Evolutionary conservation across 1,140 invertebrate genomes (phyloP), one percentile per base, ranked within the genome.

Genomic region (Aphaenogaster rudis): DNA sequence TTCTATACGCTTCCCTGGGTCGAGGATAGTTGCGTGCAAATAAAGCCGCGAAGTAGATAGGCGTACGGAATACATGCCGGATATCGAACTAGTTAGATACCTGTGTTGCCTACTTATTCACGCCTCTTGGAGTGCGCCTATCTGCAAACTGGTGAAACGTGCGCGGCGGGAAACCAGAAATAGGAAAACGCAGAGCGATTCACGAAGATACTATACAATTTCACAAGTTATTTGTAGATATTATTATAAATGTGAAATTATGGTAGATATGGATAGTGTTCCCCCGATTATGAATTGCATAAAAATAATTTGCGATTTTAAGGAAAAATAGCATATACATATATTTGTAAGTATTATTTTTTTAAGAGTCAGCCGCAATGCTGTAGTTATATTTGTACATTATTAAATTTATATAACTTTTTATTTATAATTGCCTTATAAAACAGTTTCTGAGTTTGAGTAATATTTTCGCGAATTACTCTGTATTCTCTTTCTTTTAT

Each of bases 1-100:
- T 91, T 91, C 86, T 76, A 86, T 88, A 74, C 86, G 67, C 50
- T 66, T 80, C 36, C 57, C 36, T 54, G 69, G 63, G 74, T 59
- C 33, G 89, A 42, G 66, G 79, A 80, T 88, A 77, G 88, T 90
- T 87, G 79, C 78, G 88, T 89, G 78, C 77, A 89, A 86, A 90
- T 89, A 90, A 90, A 86, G 76, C 48, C 50, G 28, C 36, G 61
- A 84, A 84, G 66, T 76, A 57, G 69, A 57, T 84, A 84, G 80
- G 54, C 69, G 80, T 57, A 28, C 42, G 67, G 54, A 84, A 84
- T 76, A 84, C 80, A 45, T 39, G 69, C 42, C 67, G 69, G 54
- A 74, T 84, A 84, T 84, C 54, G 80, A 84, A 74, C 69, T 59
- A 61, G 79, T 82, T 82, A 61, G 80, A 72, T 61, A 76, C 15